Percentiles rank a stretch among this genome's conserved stretches.
These are phyloP conservation scores for Hartigia nigra DNA, from an alignment of 2,888 invertebrate genomes.

Conservation along the genomic window DNA sequence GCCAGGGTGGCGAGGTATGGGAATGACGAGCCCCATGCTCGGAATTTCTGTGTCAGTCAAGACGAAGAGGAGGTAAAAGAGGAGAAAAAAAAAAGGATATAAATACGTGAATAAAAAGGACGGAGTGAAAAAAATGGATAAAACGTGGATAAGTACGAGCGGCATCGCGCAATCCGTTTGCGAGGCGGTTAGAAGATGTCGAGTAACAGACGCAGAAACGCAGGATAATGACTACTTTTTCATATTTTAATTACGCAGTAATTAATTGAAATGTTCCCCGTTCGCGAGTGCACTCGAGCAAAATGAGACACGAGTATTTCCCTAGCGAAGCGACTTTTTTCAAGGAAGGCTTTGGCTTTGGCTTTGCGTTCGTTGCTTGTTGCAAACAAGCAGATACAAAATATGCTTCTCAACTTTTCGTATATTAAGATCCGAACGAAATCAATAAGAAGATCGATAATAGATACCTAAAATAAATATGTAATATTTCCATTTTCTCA, in stretches of 20 bases:
- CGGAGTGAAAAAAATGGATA: no score
- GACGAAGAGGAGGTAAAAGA: conserved; percentile 28
- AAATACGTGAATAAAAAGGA: no score
- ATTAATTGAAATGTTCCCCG: conserved; percentile 55
- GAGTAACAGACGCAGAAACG: conserved; percentile 51
- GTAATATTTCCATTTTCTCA: no score
- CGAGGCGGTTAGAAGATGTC: conserved; percentile 29
- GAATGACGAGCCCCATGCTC: not conserved
- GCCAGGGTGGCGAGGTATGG: not conserved
- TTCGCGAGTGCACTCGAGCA: conserved; percentile 43
- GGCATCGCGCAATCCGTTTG: no score
- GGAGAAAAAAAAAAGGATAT: conserved; percentile 15
- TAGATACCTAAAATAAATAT: no score
- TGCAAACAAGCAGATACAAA: no score
- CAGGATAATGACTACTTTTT: conserved; percentile 57
- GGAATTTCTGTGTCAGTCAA: conserved; percentile 41
- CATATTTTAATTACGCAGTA: conserved; percentile 56
- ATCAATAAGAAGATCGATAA: no score
- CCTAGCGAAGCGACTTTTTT: conserved; percentile 5
- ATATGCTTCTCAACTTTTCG: no score
- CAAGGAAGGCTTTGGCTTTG: conserved; percentile 11
- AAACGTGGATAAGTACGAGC: no score
- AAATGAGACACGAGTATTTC: conserved; percentile 45
- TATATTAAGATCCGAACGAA: no score
- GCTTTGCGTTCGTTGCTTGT: conserved; percentile 1